phyloP scores from a whole-genome alignment of 1,140 invertebrate genomes.

The Aplysia californica region DNA sequence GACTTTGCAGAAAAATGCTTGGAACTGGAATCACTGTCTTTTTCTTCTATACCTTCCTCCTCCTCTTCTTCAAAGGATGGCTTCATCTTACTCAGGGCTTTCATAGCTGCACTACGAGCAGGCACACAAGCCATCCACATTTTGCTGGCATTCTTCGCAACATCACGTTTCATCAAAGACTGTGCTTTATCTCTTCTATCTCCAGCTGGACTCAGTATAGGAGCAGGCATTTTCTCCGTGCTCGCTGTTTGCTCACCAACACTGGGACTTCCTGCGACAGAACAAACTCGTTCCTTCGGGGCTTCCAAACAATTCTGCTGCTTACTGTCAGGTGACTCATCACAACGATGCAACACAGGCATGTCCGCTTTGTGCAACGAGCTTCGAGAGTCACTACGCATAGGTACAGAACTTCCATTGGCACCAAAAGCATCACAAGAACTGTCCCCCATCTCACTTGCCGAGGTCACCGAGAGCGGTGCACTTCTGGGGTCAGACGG shows the following conservation, averaged over 20 bases:
- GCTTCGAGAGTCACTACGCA: not conserved
- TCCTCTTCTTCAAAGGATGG: not conserved
- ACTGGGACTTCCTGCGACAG: not conserved
- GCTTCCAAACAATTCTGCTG: too few relatives aligned
- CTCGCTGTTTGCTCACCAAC: not conserved
- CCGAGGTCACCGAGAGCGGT: not conserved
- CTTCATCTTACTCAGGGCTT: constrained; percentile 24
- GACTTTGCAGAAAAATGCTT: not conserved
- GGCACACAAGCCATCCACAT: not conserved
- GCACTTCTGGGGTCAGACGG: not conserved
- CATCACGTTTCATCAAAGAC: not conserved
- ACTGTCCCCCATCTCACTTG: not conserved
- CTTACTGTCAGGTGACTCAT: not conserved
- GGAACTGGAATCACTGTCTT: not conserved
- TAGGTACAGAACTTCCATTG: too few relatives aligned
- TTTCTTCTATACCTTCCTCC: not conserved
- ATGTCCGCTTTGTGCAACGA: not conserved
- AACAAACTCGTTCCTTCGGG: too few relatives aligned
- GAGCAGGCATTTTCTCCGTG: not conserved
- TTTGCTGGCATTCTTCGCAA: not conserved
- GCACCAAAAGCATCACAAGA: not conserved
- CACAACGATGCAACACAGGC: too few relatives aligned
- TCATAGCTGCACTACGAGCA: constrained; percentile 13
- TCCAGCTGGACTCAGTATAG: too few relatives aligned
- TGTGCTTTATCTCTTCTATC: not conserved